Evolutionary conservation across 2,113 vertebrate species (phyloP), one percentile per base, ranked within the genome.

Genomic region (Anguilla japonica): DNA sequence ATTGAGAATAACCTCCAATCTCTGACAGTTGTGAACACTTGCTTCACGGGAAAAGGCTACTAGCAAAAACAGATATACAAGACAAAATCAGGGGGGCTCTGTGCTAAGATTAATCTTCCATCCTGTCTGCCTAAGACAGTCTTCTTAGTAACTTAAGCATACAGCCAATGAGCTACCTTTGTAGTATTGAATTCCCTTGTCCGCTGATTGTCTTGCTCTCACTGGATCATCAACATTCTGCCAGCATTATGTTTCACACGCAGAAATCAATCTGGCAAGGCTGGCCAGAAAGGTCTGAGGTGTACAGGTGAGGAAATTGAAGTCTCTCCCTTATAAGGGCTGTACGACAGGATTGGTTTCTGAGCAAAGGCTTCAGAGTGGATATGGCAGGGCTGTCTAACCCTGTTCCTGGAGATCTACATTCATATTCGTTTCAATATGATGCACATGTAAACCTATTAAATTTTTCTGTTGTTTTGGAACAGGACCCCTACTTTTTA

Each of bases 181-280:
- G n/a, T 26, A 34, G 71, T 75, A 75, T 75, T 75, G 13, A 29
- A 26, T 75, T 75, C 71, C 71, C 71, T 29, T 75, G 9, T 34
- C 34, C 71, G 26, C 71, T 75, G 71, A 75, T 75, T 75, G 71
- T 34, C 71, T 75, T 75, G 26, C n/a, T 71, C n/a, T 71, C 63
- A 71, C 63, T 71, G 3, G 63, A 22, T 71, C 63, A 71, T 20
- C 63, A 8, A n/a, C 26, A 71, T 75, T 75, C 71, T 29, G 71
- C 71, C 71, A 75, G 71, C 71, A 75, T 75, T 75, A 75, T 71
- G 63, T 75, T 75, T 29, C 71, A 75, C 71, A 13, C 11, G n/a
- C 71, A 75, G 71, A 75, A 26, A 67, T 20, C 22, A 26, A 67
- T 20, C 60, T 67, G 22, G 60, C 18, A 26, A 67, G 0, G 60